A percentile compares a stretch with the other conserved stretches of the same genome.
Evolutionary conservation across 1,140 invertebrate species (phyloP).

Genomic region (Epicauta chinensis): DNA sequence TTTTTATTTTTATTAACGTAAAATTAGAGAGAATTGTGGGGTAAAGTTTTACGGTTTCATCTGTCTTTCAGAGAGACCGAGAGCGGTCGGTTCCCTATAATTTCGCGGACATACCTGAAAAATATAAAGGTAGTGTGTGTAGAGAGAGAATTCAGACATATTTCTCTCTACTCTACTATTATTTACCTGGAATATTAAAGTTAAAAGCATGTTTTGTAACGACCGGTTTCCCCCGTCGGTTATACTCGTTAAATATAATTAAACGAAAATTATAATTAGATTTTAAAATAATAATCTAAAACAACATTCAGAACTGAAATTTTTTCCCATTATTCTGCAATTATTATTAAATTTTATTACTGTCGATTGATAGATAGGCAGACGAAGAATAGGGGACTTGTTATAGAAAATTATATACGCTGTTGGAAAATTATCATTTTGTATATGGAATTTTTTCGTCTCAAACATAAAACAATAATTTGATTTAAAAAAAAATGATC

Average conservation of each 20-base stretch:
- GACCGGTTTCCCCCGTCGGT: conserved; percentile 9
- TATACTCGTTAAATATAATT: conserved; percentile 19
- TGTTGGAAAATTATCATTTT: too few relatives aligned
- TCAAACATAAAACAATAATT: too few relatives aligned
- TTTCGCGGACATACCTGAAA: conserved; percentile 16
- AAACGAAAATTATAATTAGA: conserved; percentile 15
- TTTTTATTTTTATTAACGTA: too few relatives aligned
- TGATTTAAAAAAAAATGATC: too few relatives aligned
- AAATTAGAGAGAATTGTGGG: too few relatives aligned
- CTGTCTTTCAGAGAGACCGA: too few relatives aligned
- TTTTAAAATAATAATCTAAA: conserved; percentile 14
- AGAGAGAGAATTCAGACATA: not conserved
- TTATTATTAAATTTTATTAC: not conserved
- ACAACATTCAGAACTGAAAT: not conserved
- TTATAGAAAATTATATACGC: too few relatives aligned
- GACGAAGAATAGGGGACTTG: not conserved
- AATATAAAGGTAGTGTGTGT: not conserved
- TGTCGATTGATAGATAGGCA: not conserved
- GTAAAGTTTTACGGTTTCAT: too few relatives aligned
- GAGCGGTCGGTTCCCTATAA: conserved; percentile 11
- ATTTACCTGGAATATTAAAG: conserved; percentile 6
- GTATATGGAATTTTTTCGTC: too few relatives aligned
- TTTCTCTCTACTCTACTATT: conserved; percentile 10
- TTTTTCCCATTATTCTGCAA: not conserved
- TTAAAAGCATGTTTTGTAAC: conserved; percentile 1